Conservation (phyloP, 2,113 vertebrate genomes). For the Diadophis punctatus region DNA sequence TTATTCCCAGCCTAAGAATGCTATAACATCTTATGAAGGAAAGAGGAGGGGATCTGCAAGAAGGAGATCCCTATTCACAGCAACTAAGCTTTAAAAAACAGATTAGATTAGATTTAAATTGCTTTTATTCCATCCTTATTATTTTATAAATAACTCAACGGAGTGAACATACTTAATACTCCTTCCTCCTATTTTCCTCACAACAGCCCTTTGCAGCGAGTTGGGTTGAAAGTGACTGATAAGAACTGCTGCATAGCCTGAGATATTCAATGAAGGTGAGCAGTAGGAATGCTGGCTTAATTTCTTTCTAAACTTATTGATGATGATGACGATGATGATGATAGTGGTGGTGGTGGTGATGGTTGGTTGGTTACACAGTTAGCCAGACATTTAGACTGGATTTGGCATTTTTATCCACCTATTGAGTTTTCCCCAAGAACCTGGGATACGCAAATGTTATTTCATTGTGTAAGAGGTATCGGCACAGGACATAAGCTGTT, state of each 20-base stretch:
- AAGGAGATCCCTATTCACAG: neutral
- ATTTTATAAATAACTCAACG: too few relatives aligned
- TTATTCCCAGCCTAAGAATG: neutral
- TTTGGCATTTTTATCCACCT: neutral
- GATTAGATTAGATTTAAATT: too few relatives aligned
- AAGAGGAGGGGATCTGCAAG: neutral
- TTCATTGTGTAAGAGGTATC: neutral
- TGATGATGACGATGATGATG: too few relatives aligned
- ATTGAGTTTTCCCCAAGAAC: neutral
- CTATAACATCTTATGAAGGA: neutral
- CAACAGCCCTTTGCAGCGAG: too few relatives aligned
- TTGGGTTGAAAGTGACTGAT: too few relatives aligned
- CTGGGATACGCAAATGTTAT: neutral
- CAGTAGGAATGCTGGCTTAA: neutral
- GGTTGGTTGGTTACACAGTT: neutral
- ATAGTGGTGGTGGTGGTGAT: neutral
- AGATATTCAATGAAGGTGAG: neutral
- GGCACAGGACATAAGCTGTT: neutral
- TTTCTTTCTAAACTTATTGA: neutral
- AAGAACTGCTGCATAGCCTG: too few relatives aligned
- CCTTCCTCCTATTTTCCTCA: too few relatives aligned
- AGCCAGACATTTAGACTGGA: neutral
- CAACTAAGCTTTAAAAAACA: neutral
- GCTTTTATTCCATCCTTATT: too few relatives aligned
- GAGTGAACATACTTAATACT: too few relatives aligned